phyloP scores from a whole-genome alignment of 2,113 vertebrate genomes.

The Felis catus region F.catus_Fca126_mat1.0 CM031423.1:25669001-25669500 shows the following conservation, averaged over 20 bases:
- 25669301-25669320: not conserved
- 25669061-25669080: no score
- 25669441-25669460: no score
- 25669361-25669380: not conserved
- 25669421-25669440: not conserved
- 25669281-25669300: not conserved
- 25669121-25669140: no score
- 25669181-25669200: no score
- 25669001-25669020: not conserved
- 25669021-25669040: no score
- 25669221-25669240: not conserved
- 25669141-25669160: no score
- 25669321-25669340: not conserved
- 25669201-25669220: no score
- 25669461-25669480: not conserved
- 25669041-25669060: no score
- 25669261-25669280: not conserved
- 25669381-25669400: not conserved
- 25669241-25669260: not conserved
- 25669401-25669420: not conserved
- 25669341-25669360: not conserved
- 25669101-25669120: no score
- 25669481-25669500: not conserved
- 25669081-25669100: no score
- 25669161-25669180: no score